Evolutionary conservation across 2,888 invertebrate genomes (phyloP), one percentile per base, ranked within the genome.

Genomic region (Iphiclides podalirius): DNA sequence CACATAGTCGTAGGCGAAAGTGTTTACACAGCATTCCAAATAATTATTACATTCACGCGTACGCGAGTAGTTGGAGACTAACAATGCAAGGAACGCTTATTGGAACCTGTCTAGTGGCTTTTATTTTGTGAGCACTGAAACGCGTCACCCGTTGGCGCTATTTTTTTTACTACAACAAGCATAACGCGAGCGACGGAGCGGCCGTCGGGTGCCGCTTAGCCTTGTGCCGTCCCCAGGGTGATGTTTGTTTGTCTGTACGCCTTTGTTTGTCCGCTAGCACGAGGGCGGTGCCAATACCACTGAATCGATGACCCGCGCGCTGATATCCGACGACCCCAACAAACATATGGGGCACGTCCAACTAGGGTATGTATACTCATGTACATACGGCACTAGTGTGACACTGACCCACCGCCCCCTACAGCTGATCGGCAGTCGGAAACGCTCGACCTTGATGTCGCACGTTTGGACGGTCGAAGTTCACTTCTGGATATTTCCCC

Each of bases 231-330:
- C 65, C 57, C 52, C 50, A 70, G 80, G 83, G 77, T 72, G 64
- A 73, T 79, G 79, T 78, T 72, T 83, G 72, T 72, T 61, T 70
- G 79, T 75, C 79, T 86, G 78, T 86, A 44, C 48, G 43, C 41
- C 33, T 49, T 75, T 82, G 90, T 91, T 91, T 91, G 91, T 91
- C 91, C 92, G 92, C 89, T 93, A 95, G 95, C 95, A 95, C 93
- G 95, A 95, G 92, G 95, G 95, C 92, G 96, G 95, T 90, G 93
- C 94, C 88, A 95, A 93, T 92, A 94, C 95, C 91, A 96, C 95
- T 90, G 96, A 96, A 91, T 96, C 96, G 90, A 96, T 96, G 96
- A 96, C 96, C 89, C 94, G 96, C 88, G 96, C 96, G 90, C 94
- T 96, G 91, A 96, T 96, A 89, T 95, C 95, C 90, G 96, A 96